phyloP scores from a whole-genome alignment of 2,888 invertebrate genomes.

The Stenotaenia linearis region DNA sequence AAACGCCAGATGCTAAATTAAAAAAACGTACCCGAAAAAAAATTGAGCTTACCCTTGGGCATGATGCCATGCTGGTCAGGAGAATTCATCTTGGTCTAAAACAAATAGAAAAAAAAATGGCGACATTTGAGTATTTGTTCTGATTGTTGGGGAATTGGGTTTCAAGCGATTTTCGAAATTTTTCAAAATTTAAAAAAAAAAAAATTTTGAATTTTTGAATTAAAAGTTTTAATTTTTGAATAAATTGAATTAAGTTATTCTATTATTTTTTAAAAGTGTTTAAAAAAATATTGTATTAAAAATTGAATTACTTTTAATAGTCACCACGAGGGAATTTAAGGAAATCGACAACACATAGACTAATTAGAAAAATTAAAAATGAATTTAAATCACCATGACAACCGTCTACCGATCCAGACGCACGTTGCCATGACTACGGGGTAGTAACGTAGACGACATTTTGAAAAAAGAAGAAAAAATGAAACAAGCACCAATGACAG shows the following conservation, averaged over 20 bases:
- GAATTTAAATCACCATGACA: slow-evolving; percentile 15
- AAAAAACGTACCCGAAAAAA: neutral
- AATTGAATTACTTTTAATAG: slow-evolving; percentile 15
- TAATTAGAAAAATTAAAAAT: slow-evolving; percentile 2
- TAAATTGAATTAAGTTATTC: neutral
- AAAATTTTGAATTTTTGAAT: too few species aligned
- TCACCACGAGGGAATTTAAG: neutral
- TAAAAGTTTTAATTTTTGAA: neutral
- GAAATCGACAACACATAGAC: neutral
- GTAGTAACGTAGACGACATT: slow-evolving; percentile 9
- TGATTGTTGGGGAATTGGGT: too few species aligned
- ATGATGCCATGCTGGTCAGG: slow-evolving; percentile 52
- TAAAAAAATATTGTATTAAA: neutral
- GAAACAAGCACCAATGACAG: slow-evolving; percentile 12
- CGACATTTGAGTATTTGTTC: too few species aligned
- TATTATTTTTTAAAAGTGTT: neutral
- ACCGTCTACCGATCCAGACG: slow-evolving; percentile 19
- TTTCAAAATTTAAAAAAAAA: too few species aligned
- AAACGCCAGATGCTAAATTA: slow-evolving; percentile 13
- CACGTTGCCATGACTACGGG: slow-evolving; percentile 22
- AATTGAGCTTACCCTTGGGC: slow-evolving; percentile 46
- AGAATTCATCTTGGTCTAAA: slow-evolving; percentile 60
- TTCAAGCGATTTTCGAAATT: too few species aligned
- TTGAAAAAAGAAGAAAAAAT: slow-evolving; percentile 13
- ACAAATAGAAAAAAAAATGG: slow-evolving; percentile 40